Conservation (phyloP, 2,797 vertebrate species). For the Ptychobarbus kaznakovi region DNA sequence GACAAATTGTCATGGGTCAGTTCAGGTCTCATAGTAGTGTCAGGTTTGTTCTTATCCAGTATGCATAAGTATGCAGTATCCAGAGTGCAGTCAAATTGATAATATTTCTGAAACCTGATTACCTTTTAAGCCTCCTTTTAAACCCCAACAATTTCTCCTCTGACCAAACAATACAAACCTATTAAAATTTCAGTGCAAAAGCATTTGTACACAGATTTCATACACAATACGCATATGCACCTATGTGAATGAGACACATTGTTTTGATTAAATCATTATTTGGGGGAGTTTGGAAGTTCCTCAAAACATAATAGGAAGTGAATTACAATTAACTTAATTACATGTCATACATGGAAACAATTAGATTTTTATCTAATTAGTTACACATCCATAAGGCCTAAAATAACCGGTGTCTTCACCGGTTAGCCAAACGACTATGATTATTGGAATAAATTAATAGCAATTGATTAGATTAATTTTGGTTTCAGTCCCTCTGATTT, state of each 20-base stretch:
- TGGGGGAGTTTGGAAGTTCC: not conserved
- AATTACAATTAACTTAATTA: not conserved
- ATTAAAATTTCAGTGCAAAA: not conserved
- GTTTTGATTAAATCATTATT: not conserved
- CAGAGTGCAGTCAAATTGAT: not conserved
- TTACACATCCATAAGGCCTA: not conserved
- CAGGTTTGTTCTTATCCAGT: not conserved
- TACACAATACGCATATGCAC: not conserved
- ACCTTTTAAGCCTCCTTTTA: not conserved
- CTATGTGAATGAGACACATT: not conserved
- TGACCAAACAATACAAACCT: not conserved
- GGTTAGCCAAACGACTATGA: not conserved
- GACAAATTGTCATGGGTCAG: not conserved
- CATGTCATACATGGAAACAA: not conserved
- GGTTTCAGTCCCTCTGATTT: not conserved
- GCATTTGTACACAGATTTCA: not conserved
- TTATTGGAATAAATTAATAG: slow-evolving; percentile 20
- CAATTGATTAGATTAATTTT: not conserved
- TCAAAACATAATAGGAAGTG: not conserved
- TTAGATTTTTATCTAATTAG: not conserved
- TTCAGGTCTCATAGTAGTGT: not conserved
- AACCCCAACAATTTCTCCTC: not conserved
- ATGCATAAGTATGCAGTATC: too few species aligned
- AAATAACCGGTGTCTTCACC: slow-evolving; percentile 3
- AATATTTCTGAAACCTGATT: not conserved